A percentile compares a stretch with the other conserved stretches of the same genome.
phyloP scores from a whole-genome alignment of 2,113 vertebrate species.

The Hyla sarda region DNA sequence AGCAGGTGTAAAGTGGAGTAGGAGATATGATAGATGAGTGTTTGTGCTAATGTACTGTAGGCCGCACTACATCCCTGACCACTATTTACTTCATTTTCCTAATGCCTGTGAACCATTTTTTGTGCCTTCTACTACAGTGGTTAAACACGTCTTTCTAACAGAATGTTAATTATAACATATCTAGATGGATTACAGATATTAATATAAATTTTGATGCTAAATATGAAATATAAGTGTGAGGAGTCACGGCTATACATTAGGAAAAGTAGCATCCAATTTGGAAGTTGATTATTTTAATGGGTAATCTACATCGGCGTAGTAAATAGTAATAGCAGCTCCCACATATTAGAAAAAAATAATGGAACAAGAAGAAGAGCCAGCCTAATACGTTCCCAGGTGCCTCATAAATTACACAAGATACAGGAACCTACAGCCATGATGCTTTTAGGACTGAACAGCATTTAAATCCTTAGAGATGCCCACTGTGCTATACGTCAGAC shows the following conservation, averaged over 20 bases:
- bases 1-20: conserved; percentile 32
- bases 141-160: not conserved
- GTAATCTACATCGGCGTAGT: not conserved
- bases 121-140: conserved; percentile 1
- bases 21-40: conserved; percentile 46
- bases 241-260: not conserved
- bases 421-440: not conserved
- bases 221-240: conserved; percentile 9
- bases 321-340: conserved; percentile 7
- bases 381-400: not conserved
- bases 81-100: conserved; percentile 20
- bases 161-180: conserved; percentile 21
- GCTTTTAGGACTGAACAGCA: no score
- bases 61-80: conserved; percentile 22
- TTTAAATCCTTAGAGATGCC: conserved; percentile 7
- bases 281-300: conserved; percentile 33
- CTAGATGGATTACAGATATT: conserved; percentile 10
- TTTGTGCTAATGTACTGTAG: conserved; percentile 43
- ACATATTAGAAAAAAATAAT: not conserved
- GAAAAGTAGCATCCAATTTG: conserved; percentile 25
- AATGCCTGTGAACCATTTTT: conserved; percentile 24
- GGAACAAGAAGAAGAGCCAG: not conserved
- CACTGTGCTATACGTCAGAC: not conserved
- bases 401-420: not conserved
- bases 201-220: conserved; percentile 26